Conservation (phyloP, 2,888 invertebrate genomes). For the Xanthorhoe designata region DNA sequence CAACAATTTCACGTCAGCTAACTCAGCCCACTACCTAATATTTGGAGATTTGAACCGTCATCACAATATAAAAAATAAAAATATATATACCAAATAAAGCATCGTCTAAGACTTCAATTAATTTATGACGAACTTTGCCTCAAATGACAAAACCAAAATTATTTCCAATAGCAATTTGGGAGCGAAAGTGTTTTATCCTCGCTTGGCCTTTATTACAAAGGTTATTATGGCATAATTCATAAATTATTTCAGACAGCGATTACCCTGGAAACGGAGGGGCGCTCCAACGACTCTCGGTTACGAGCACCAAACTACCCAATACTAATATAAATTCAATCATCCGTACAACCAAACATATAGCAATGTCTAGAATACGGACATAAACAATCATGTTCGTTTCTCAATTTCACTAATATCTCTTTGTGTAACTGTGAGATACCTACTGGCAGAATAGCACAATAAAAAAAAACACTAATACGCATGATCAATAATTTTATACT, state of each 20-base stretch:
- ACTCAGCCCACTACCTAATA: no score
- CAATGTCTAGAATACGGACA: slow-evolving; percentile 3
- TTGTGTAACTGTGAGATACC: not conserved
- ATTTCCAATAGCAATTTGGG: slow-evolving; percentile 65
- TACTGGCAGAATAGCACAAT: no score
- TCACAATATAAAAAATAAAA: no score
- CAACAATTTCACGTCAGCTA: no score
- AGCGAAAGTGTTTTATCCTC: slow-evolving; percentile 66
- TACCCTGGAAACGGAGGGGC: slow-evolving; percentile 60
- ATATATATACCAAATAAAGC: slow-evolving; percentile 2
- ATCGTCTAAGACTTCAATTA: slow-evolving; percentile 12
- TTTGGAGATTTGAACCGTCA: no score
- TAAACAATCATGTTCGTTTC: not conserved
- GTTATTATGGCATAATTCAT: slow-evolving; percentile 80
- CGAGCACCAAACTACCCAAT: slow-evolving; percentile 33
- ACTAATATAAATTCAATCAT: slow-evolving; percentile 42
- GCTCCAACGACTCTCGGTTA: slow-evolving; percentile 43
- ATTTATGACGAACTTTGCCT: slow-evolving; percentile 12
- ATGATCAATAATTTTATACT: no score
- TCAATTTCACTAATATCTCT: not conserved
- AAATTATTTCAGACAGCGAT: slow-evolving; percentile 75
- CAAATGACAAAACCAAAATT: slow-evolving; percentile 37
- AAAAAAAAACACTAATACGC: no score
- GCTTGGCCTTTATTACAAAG: slow-evolving; percentile 72
- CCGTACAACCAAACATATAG: slow-evolving; percentile 22